Conservation (phyloP, 2,113 vertebrate genomes). For the Erpornis zantholeuca region DNA sequence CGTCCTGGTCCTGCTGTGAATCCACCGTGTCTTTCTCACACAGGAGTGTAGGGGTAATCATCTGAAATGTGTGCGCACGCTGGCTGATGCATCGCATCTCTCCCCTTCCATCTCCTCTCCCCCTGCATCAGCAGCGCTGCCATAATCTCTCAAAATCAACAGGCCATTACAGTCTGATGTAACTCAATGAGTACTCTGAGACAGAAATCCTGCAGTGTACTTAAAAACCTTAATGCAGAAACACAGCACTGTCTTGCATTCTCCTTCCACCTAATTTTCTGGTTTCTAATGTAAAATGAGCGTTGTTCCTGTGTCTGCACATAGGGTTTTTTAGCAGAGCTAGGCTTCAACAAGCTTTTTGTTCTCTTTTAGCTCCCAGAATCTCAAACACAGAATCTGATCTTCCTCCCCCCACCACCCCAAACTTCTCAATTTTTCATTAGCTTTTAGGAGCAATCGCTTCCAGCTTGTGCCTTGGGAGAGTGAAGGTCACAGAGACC, state of each 20-base stretch:
- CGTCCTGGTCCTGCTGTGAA: not conserved
- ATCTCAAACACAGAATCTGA: not conserved
- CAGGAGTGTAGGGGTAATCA: not conserved
- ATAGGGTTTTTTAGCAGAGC: not conserved
- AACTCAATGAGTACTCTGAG: slow-evolving; percentile 56
- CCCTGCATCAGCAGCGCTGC: slow-evolving; percentile 29
- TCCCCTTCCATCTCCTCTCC: slow-evolving; percentile 23
- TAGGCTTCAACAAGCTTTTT: not conserved
- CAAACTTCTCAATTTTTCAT: not conserved
- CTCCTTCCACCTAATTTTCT: not conserved
- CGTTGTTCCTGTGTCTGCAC: slow-evolving; percentile 4
- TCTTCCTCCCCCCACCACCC: not conserved
- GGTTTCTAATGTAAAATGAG: slow-evolving; percentile 22
- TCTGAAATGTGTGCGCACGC: not conserved
- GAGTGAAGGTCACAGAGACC: not conserved
- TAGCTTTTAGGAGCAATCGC: not conserved
- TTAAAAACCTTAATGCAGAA: slow-evolving; percentile 54
- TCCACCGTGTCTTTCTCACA: accelerated
- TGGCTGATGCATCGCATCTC: slow-evolving; percentile 1
- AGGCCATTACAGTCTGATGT: slow-evolving; percentile 63
- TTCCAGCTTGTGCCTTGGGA: not conserved
- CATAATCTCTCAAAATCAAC: slow-evolving; percentile 63
- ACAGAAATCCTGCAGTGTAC: slow-evolving; percentile 57
- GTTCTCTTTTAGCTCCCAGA: not conserved
- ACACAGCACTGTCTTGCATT: slow-evolving; percentile 16